These are phyloP conservation scores for Philypnodon macrostomus DNA, from an alignment of 2,797 vertebrate species.

Conservation along the genomic window DNA sequence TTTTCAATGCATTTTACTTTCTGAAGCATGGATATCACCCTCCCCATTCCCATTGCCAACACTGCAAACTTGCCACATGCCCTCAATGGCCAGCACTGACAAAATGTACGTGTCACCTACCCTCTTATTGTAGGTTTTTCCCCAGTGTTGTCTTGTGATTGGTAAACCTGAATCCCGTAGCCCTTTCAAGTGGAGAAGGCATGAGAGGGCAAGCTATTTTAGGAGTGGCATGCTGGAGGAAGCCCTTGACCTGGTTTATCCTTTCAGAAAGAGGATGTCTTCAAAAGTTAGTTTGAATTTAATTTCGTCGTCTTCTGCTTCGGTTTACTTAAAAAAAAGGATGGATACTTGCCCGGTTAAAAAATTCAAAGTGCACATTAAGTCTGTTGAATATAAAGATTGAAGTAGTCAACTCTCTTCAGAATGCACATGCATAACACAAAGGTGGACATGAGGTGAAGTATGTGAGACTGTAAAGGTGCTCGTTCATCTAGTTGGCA, in stretches of 20 bases:
- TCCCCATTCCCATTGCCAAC: slow-evolving; percentile 27
- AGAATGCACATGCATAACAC: too few relatives aligned
- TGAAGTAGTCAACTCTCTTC: too few relatives aligned
- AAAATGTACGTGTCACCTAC: slow-evolving; percentile 32
- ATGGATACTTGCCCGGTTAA: background rate
- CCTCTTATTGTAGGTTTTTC: slow-evolving; percentile 33
- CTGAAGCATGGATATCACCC: slow-evolving; percentile 24
- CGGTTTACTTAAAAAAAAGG: background rate
- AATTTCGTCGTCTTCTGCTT: background rate
- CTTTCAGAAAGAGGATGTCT: slow-evolving; percentile 43
- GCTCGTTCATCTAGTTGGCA: slow-evolving; percentile 52
- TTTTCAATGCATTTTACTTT: slow-evolving; percentile 15
- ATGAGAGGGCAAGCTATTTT: slow-evolving; percentile 61
- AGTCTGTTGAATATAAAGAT: background rate
- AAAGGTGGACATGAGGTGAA: background rate
- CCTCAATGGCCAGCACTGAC: slow-evolving; percentile 29
- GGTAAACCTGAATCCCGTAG: slow-evolving; percentile 40
- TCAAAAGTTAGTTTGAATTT: too few relatives aligned
- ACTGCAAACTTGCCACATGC: slow-evolving; percentile 14
- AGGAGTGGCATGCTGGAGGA: slow-evolving; percentile 60
- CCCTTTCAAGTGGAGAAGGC: slow-evolving; percentile 49
- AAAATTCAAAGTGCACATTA: too few relatives aligned
- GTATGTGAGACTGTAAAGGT: slow-evolving; percentile 8
- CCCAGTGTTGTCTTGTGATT: slow-evolving; percentile 37
- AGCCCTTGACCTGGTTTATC: slow-evolving; percentile 70